Conservation (phyloP, 92 coral and sea anemone genomes). For the Porites evermanni region DNA sequence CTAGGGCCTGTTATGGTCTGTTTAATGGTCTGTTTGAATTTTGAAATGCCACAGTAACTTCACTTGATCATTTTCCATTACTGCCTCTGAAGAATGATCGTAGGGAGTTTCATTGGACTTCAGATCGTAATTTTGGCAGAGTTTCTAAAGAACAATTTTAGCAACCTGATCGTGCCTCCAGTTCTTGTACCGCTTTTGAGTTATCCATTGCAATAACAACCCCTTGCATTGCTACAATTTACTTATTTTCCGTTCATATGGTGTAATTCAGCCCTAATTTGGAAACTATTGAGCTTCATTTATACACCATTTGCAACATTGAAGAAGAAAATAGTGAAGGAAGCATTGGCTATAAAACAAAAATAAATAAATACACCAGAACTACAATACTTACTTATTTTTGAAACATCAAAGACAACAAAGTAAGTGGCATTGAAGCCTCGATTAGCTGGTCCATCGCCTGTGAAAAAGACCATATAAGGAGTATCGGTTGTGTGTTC, state of each 20-base stretch:
- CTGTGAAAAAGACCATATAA: constrained; percentile 3
- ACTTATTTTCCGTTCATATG: too few relatives aligned
- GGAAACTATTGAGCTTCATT: not conserved
- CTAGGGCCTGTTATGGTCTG: too few relatives aligned
- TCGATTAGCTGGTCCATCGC: not conserved
- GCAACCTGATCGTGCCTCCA: too few relatives aligned
- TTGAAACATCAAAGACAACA: not conserved
- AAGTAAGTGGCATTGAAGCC: constrained; percentile 29
- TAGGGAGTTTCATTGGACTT: too few relatives aligned
- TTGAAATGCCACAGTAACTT: too few relatives aligned
- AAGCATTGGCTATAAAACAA: not conserved
- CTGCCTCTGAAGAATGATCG: too few relatives aligned
- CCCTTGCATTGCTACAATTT: not conserved
- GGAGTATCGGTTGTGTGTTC: not conserved
- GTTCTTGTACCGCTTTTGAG: not conserved
- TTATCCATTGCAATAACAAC: not conserved
- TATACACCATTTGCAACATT: not conserved
- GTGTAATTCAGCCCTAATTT: too few relatives aligned
- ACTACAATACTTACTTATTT: constrained; percentile 9
- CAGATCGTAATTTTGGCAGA: too few relatives aligned
- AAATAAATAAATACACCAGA: not conserved
- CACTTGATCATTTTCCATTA: too few relatives aligned
- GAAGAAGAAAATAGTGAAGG: too few relatives aligned
- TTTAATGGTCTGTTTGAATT: too few relatives aligned
- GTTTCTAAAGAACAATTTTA: too few relatives aligned